Percentiles rank a stretch among this genome's conserved stretches.
phyloP scores from a whole-genome alignment of 2,113 vertebrate genomes.

The Nymphicus hollandicus region DNA sequence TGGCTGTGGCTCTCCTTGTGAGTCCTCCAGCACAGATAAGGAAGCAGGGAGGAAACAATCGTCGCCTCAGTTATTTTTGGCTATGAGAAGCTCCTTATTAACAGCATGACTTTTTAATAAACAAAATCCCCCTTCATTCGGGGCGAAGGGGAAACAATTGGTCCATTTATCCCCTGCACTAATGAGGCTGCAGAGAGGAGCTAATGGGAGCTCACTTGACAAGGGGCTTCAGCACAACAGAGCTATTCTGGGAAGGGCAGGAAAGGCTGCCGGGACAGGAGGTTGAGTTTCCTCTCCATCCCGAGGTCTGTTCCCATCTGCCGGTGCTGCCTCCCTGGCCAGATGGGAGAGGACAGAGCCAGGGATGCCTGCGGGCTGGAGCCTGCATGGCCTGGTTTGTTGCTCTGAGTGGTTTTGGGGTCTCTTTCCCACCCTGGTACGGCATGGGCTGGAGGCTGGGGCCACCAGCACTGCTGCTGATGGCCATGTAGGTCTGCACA shows the following conservation, averaged over 20 bases:
- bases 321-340: not conserved
- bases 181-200: not conserved
- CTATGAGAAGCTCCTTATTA: not conserved
- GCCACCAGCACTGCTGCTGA: not conserved
- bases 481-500: not conserved
- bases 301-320: rapidly evolving
- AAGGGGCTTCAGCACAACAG: not conserved
- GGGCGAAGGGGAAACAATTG: not conserved
- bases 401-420: not conserved
- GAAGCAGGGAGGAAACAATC: slow-evolving; percentile 18
- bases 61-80: not conserved
- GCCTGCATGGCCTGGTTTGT: not conserved
- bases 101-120: slow-evolving; percentile 43
- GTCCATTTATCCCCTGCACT: not conserved
- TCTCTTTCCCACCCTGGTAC: not conserved
- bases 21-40: slow-evolving; percentile 32
- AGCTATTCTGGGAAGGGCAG: slow-evolving; percentile 33
- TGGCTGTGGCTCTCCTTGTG: not conserved
- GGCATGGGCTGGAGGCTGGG: not conserved
- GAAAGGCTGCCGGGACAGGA: not conserved
- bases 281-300: not conserved
- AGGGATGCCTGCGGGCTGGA: rapidly evolving
- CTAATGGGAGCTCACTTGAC: not conserved
- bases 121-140: slow-evolving; percentile 43
- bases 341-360: not conserved